Evolutionary conservation across 2,797 vertebrate genomes (phyloP).

Genomic region (Bovichtus diacanthus): DNA sequence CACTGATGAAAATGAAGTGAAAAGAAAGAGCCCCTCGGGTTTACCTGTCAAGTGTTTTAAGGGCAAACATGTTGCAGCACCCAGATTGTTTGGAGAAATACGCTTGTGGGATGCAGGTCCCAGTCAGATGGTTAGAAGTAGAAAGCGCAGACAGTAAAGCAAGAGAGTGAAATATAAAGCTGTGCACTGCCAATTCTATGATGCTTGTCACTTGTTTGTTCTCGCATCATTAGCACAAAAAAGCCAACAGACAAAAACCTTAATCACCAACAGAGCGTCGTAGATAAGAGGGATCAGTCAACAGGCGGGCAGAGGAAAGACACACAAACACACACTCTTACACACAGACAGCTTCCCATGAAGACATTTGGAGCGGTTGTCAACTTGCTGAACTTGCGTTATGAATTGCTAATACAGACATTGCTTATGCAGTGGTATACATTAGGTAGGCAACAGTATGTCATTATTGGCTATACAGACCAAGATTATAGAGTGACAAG

Average conservation of each 20-base stretch:
- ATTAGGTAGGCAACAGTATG: conserved; percentile 30
- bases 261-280: conserved; percentile 54
- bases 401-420: conserved; percentile 47
- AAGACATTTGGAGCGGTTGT: conserved; percentile 41
- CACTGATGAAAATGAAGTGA: conserved; percentile 29
- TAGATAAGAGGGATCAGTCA: conserved; percentile 55
- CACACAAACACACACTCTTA: background rate
- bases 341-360: conserved; percentile 3
- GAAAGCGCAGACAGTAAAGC: background rate
- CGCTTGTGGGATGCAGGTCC: background rate
- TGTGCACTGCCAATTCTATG: background rate
- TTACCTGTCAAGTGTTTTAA: conserved; percentile 11
- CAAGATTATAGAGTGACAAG: conserved; percentile 30
- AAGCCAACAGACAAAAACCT: conserved; percentile 45
- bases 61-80: conserved; percentile 1
- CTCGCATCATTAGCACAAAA: conserved; percentile 47
- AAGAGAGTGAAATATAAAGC: background rate
- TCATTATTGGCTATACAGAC: conserved; percentile 24
- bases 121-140: background rate
- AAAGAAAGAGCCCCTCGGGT: conserved; percentile 6
- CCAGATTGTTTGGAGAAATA: conserved; percentile 10
- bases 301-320: conserved; percentile 14
- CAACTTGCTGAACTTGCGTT: conserved; percentile 34
- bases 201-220: conserved; percentile 24
- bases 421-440: conserved; percentile 29